phyloP scores from a whole-genome alignment of 2,113 vertebrate genomes.

The Sinocyclocheilus grahami region DNA sequence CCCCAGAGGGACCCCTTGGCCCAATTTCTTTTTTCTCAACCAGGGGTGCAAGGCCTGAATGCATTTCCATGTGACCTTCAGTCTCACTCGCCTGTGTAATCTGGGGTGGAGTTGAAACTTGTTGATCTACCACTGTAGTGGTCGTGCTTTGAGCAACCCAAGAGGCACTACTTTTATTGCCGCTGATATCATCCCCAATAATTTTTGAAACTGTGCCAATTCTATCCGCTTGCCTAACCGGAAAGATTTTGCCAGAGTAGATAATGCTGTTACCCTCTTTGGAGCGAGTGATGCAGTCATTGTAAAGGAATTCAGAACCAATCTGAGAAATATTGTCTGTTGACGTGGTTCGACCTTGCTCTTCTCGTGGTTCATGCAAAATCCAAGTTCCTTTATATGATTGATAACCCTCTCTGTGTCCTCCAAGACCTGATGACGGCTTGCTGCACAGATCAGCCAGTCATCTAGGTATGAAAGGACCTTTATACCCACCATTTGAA shows the following conservation, averaged over 20 bases:
- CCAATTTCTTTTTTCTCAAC: neutral
- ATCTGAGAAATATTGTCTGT: too few relatives aligned
- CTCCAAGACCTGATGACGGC: neutral
- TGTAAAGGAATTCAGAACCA: neutral
- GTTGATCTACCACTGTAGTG: neutral
- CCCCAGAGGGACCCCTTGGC: neutral
- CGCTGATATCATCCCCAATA: neutral
- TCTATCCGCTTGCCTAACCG: neutral
- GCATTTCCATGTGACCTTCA: neutral
- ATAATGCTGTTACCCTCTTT: neutral
- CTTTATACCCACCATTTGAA: neutral
- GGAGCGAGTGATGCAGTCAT: neutral
- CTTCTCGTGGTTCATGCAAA: too few relatives aligned
- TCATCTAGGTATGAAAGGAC: neutral
- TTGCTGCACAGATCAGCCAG: neutral
- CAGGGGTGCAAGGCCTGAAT: neutral
- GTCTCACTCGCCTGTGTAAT: neutral
- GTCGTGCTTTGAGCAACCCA: neutral
- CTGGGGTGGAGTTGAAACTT: neutral
- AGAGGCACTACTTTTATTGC: neutral
- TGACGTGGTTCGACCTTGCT: too few relatives aligned
- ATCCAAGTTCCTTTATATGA: too few relatives aligned
- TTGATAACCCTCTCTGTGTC: neutral
- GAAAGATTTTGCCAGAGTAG: neutral
- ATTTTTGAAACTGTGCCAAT: neutral